Conservation (phyloP, 1,140 invertebrate species). For the Drosophila quadrilineata region DNA sequence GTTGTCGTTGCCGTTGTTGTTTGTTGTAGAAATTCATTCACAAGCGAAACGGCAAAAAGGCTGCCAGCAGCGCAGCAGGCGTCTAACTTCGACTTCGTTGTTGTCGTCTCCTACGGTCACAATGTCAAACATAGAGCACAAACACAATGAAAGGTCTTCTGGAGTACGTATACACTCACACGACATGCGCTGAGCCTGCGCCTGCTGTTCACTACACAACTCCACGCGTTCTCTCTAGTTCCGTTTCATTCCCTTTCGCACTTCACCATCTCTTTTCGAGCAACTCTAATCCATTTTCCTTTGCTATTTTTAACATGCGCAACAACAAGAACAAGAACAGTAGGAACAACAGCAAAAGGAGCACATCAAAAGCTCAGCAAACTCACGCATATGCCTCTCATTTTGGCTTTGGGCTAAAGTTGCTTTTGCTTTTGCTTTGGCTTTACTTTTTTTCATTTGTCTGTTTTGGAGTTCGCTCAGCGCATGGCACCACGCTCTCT, state of each 20-base stretch:
- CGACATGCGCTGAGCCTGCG: constrained; percentile 38
- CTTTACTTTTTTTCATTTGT: not conserved
- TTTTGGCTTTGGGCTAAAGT: constrained; percentile 40
- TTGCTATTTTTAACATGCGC: constrained; percentile 73
- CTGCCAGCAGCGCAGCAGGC: constrained; percentile 20
- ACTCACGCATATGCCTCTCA: constrained; percentile 43
- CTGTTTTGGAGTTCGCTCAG: no score
- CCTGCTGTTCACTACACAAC: no score
- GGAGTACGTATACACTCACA: not conserved
- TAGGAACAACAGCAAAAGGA: constrained; percentile 36
- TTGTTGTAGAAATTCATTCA: constrained; percentile 65
- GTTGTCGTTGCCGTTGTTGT: no score
- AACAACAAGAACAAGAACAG: constrained; percentile 39
- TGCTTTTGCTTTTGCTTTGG: constrained; percentile 36
- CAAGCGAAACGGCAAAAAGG: constrained; percentile 12
- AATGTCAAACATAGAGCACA: constrained; percentile 64
- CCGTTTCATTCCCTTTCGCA: no score
- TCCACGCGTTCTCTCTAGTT: no score
- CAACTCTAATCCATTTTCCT: constrained; percentile 72
- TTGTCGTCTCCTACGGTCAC: constrained; percentile 51
- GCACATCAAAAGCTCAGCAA: constrained; percentile 62
- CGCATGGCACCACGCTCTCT: constrained; percentile 35
- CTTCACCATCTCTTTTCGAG: constrained; percentile 18
- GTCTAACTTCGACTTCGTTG: not conserved
- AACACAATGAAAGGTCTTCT: constrained; percentile 20